Conservation (phyloP, 2,888 invertebrate species). For the Melitaea athalia region DNA sequence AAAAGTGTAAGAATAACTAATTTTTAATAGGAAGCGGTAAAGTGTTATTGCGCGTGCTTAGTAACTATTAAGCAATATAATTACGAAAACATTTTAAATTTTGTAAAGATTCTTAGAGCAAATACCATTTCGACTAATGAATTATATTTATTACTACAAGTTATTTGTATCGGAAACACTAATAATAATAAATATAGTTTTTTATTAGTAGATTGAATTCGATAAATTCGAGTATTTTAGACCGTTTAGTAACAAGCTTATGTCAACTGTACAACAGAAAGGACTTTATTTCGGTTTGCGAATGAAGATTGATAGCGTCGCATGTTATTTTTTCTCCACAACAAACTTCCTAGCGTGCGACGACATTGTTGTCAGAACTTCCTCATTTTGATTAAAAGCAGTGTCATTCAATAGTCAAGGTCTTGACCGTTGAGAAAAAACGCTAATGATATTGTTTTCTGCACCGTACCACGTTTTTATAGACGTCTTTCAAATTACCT, state of each 20-base stretch:
- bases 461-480: constrained; percentile 1
- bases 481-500: constrained; percentile 1
- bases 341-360: constrained; percentile 49
- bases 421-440: constrained; percentile 2
- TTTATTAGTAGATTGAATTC: neutral
- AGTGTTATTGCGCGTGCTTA: constrained; percentile 1
- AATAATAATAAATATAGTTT: neutral
- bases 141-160: constrained; percentile 1
- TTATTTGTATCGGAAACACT: neutral
- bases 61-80: neutral
- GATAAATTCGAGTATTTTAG: neutral
- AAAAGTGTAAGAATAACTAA: constrained; percentile 15
- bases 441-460: constrained; percentile 8
- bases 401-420: constrained; percentile 26
- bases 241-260: neutral
- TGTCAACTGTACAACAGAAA: constrained; percentile 42
- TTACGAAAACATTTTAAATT: neutral
- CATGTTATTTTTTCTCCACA: constrained; percentile 67
- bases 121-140: neutral
- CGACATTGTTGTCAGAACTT: constrained; percentile 60
- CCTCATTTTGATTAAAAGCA: constrained; percentile 51
- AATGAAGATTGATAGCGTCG: constrained; percentile 77
- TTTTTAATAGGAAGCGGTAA: constrained; percentile 2
- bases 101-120: neutral
- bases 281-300: constrained; percentile 58